A percentile compares a stretch with the other conserved stretches of the same genome.
phyloP scores from a whole-genome alignment of 1,140 invertebrate species.

The Leucophenga varia region DNA sequence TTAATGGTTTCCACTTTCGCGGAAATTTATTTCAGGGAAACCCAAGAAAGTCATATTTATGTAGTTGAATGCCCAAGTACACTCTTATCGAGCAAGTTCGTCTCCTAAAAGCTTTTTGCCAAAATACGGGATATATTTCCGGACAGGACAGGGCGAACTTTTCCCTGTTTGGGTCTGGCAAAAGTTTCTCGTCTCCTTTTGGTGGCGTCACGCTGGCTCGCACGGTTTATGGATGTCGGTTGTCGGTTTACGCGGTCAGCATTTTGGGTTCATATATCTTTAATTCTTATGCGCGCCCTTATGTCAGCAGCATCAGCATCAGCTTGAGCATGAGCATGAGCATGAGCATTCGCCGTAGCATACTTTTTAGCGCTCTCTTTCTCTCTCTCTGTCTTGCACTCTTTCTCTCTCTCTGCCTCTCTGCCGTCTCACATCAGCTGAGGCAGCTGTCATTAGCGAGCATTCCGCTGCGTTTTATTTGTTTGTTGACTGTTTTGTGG shows the following conservation, averaged over 20 bases:
- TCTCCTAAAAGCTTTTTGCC: conserved; percentile 24
- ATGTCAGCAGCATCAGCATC: too few species aligned
- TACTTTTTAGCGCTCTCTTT: conserved; percentile 32
- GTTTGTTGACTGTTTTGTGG: conserved; percentile 38
- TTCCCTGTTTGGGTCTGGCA: conserved; percentile 22
- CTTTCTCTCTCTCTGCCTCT: too few species aligned
- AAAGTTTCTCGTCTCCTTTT: conserved; percentile 19
- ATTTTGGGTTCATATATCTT: conserved; percentile 41
- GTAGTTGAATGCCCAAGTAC: conserved; percentile 12
- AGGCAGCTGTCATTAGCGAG: conserved; percentile 41
- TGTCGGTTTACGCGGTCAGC: conserved; percentile 4
- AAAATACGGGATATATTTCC: conserved; percentile 7
- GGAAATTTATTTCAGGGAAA: conserved; percentile 12
- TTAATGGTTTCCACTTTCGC: conserved; percentile 32
- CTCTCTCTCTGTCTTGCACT: neutral
- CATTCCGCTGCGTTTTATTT: conserved; percentile 26
- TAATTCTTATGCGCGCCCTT: conserved; percentile 38
- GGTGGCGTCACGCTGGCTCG: conserved; percentile 41
- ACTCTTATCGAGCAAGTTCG: conserved; percentile 25
- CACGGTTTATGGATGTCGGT: conserved; percentile 20
- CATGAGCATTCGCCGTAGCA: conserved; percentile 39
- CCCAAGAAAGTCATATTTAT: conserved; percentile 31
- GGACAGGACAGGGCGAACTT: too few species aligned
- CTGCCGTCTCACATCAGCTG: neutral
- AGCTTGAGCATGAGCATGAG: too few species aligned